phyloP scores from a whole-genome alignment of 2,113 vertebrate genomes.

The Miniopterus natalensis region DNA sequence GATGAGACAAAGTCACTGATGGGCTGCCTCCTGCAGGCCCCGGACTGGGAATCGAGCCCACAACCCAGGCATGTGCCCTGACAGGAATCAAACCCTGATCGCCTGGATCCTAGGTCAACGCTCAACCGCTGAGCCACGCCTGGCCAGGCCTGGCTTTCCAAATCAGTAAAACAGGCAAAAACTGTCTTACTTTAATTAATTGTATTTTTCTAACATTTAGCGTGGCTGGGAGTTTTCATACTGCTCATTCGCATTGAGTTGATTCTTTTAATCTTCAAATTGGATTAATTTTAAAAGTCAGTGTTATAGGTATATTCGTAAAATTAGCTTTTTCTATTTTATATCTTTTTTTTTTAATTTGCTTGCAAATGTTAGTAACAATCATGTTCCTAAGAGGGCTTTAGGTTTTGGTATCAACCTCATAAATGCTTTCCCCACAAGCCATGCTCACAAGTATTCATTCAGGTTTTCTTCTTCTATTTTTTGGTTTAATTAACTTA shows the following conservation, averaged over 20 bases:
- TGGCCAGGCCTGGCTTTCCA: not conserved
- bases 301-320: not conserved
- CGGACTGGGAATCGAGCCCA: too few relatives aligned
- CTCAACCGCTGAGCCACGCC: too few relatives aligned
- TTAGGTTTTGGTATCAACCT: not conserved
- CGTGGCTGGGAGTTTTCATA: not conserved
- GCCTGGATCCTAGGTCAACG: too few relatives aligned
- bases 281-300: not conserved
- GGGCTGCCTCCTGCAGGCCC: too few relatives aligned
- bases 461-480: not conserved
- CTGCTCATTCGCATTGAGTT: not conserved
- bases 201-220: not conserved
- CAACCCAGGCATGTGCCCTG: too few relatives aligned
- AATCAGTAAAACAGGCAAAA: not conserved
- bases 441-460: not conserved
- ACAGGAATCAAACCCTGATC: too few relatives aligned
- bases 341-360: not conserved
- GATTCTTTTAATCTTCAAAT: not conserved
- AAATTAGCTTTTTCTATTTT: conserved; percentile 19
- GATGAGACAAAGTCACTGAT: too few relatives aligned
- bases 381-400: not conserved
- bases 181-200: not conserved
- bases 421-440: not conserved
- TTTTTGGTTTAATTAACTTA: not conserved
- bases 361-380: not conserved